These are phyloP conservation scores for Apodemus sylvaticus DNA, from an alignment of 2,113 vertebrate genomes.

Conservation along the genomic window DNA sequence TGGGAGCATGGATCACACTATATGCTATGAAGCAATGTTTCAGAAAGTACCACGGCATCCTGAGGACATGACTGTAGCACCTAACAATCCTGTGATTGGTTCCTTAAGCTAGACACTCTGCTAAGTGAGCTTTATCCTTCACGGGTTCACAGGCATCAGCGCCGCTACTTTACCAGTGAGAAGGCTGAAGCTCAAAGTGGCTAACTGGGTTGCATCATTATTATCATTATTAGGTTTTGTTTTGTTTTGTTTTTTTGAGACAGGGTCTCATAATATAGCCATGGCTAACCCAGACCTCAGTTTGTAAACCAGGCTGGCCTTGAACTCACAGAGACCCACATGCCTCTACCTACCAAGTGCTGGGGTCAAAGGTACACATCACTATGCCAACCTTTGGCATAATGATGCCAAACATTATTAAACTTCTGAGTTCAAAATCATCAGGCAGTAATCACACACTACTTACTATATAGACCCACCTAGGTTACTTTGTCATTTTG, in stretches of 20 bases:
- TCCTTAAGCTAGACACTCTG: slow-evolving; percentile 4
- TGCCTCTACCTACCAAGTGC: neutral
- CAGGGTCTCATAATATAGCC: neutral
- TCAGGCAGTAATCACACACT: neutral
- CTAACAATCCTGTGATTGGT: neutral
- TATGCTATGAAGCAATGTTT: neutral
- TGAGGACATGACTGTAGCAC: neutral
- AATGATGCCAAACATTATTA: no score
- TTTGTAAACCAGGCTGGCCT: neutral
- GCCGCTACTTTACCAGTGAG: neutral
- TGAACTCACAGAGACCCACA: neutral
- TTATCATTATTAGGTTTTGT: no score
- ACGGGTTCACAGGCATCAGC: neutral
- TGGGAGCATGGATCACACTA: neutral
- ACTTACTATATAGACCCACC: neutral
- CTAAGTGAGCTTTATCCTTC: neutral
- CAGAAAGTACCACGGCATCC: neutral
- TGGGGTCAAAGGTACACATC: neutral
- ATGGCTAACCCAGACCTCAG: neutral
- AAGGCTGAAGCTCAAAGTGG: neutral
- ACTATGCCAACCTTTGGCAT: neutral
- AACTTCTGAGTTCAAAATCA: neutral
- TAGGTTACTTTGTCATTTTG: neutral
- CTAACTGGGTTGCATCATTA: neutral
- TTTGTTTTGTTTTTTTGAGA: neutral